A percentile compares a stretch with the other conserved stretches of the same genome.
Evolutionary conservation across 2,113 vertebrate species (phyloP).

Genomic region (Neolamprologus sp.): DNA sequence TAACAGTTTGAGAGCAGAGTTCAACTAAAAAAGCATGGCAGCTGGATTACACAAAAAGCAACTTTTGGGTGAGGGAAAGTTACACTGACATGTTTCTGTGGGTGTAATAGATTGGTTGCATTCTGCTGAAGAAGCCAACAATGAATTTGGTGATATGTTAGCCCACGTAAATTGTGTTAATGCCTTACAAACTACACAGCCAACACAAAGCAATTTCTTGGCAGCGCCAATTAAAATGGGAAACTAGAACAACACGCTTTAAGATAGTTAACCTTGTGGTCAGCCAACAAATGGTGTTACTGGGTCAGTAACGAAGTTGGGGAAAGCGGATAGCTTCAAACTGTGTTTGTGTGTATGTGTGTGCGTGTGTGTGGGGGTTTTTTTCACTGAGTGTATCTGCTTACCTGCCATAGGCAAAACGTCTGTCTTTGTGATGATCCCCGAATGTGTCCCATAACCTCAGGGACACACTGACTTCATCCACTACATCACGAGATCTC

Average conservation of each 20-base stretch:
- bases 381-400: not conserved
- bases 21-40: conserved; percentile 19
- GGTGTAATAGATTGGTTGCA: not conserved
- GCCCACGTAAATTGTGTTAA: not conserved
- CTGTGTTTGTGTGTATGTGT: not conserved
- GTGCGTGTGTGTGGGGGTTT: not conserved
- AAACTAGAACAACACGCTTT: not conserved
- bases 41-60: conserved; percentile 14
- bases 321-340: not conserved
- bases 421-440: conserved; percentile 84
- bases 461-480: conserved; percentile 80
- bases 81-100: not conserved
- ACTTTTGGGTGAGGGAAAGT: not conserved
- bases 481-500: conserved; percentile 81
- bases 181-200: not conserved
- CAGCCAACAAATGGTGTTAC: conserved; percentile 22
- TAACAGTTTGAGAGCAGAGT: conserved; percentile 16
- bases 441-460: conserved; percentile 83
- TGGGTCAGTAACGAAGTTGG: conserved; percentile 26
- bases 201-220: not conserved
- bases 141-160: not conserved
- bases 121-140: not conserved
- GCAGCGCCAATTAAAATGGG: not conserved
- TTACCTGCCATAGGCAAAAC: conserved; percentile 81
- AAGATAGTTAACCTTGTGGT: not conserved